A percentile compares a stretch with the other conserved stretches of the same genome.
Conservation (phyloP, 1,140 invertebrate species). For the Trachelipus rathkii region DNA sequence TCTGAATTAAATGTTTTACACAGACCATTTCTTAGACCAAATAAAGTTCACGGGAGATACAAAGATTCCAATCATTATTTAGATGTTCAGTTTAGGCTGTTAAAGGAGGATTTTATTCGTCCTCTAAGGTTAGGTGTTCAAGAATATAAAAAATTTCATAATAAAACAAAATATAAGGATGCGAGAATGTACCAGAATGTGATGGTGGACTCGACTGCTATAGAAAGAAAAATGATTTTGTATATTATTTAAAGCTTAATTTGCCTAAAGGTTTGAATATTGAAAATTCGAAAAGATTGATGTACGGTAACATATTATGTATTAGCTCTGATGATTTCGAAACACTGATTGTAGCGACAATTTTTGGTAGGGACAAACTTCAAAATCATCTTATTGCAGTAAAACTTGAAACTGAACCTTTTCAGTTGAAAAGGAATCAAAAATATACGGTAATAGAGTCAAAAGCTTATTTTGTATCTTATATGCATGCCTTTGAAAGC, state of each 20-base stretch:
- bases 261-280: constrained; percentile 32
- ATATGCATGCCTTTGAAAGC: constrained; percentile 52
- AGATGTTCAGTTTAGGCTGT: constrained; percentile 68
- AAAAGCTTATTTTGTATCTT: constrained; percentile 55
- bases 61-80: constrained; percentile 65
- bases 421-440: constrained; percentile 43
- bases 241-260: constrained; percentile 31
- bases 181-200: constrained; percentile 35
- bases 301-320: constrained; percentile 68
- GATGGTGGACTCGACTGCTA: not conserved
- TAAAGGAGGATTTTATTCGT: constrained; percentile 62
- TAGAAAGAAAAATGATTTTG: constrained; percentile 17
- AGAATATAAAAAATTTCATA: too few species aligned
- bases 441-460: constrained; percentile 53
- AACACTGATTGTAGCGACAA: constrained; percentile 62
- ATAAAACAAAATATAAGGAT: not conserved
- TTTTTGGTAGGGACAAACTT: constrained; percentile 56
- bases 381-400: constrained; percentile 54
- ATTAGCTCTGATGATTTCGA: constrained; percentile 65
- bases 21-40: constrained; percentile 55
- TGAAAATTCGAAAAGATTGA: constrained; percentile 57
- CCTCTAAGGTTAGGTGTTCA: constrained; percentile 25
- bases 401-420: constrained; percentile 51
- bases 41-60: constrained; percentile 61
- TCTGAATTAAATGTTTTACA: constrained; percentile 20